These are phyloP conservation scores for Coelopa frigida DNA, from an alignment of 1,140 invertebrate genomes.

Conservation along the genomic window DNA sequence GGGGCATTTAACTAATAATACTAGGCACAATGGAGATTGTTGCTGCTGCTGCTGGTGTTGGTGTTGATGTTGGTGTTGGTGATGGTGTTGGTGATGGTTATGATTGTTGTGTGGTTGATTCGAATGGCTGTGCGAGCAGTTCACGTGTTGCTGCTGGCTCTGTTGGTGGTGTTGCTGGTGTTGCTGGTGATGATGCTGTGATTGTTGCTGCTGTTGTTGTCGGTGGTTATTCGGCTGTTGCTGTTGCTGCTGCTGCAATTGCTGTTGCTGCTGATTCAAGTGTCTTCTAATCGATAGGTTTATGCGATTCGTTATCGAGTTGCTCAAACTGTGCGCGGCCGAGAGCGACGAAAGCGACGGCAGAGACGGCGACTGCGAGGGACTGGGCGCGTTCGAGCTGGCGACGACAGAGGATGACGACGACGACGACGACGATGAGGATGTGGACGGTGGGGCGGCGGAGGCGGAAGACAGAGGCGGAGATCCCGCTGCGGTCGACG, in stretches of 20 bases:
- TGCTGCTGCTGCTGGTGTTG: conserved; percentile 28
- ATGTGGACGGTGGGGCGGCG: conserved; percentile 15
- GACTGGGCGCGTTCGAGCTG: no score
- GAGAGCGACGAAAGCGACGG: not conserved
- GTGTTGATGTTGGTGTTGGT: conserved; percentile 14
- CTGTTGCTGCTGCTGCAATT: conserved; percentile 19
- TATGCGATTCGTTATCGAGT: conserved; percentile 42
- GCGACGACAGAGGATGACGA: not conserved
- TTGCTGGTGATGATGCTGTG: conserved; percentile 19
- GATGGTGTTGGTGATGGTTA: conserved; percentile 14
- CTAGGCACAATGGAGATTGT: conserved; percentile 45
- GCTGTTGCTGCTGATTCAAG: conserved; percentile 40
- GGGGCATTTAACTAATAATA: conserved; percentile 46
- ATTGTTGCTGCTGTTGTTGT: conserved; percentile 19
- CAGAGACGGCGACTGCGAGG: no score
- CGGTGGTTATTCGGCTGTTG: conserved; percentile 24
- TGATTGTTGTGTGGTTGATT: conserved; percentile 18
- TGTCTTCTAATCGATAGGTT: conserved; percentile 40
- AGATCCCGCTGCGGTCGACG: not conserved
- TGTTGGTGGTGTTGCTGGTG: conserved; percentile 8
- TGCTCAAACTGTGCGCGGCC: conserved; percentile 38
- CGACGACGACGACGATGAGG: not conserved
- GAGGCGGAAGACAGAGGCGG: conserved; percentile 12
- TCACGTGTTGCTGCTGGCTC: conserved; percentile 20
- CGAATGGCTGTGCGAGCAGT: conserved; percentile 22